Percentiles rank a stretch among this genome's conserved stretches.
phyloP scores from a whole-genome alignment of 2,888 invertebrate species.

The Acronicta leporina region DNA sequence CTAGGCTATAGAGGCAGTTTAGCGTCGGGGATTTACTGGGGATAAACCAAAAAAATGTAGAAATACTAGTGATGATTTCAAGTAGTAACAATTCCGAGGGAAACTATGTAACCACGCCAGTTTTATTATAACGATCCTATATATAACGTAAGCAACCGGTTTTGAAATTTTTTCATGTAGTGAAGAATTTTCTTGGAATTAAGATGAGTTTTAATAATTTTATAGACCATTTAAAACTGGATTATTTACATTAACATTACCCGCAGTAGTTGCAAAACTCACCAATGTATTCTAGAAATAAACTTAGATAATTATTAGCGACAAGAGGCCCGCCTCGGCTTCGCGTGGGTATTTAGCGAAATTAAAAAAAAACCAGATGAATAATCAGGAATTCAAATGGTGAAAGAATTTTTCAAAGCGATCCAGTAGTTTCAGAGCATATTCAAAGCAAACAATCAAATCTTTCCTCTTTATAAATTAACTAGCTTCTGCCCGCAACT shows the following conservation, averaged over 20 bases:
- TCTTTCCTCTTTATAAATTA: no score
- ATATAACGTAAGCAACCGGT: slow-evolving; percentile 49
- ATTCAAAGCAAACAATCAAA: no score
- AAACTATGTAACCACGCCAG: slow-evolving; percentile 26
- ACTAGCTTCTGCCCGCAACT: no score
- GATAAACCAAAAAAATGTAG: no score
- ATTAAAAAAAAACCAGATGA: no score
- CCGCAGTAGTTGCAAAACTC: slow-evolving; percentile 16
- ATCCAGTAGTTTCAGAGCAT: no score
- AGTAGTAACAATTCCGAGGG: slow-evolving; percentile 9
- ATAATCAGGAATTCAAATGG: no score
- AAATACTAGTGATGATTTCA: slow-evolving; percentile 15
- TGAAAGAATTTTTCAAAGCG: no score
- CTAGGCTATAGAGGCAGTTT: no score
- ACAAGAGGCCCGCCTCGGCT: no score
- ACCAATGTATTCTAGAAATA: slow-evolving; percentile 25
- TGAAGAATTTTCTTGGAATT: slow-evolving; percentile 46
- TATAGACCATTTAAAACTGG: slow-evolving; percentile 51
- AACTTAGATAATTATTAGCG: slow-evolving; percentile 1
- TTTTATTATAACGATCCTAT: slow-evolving; percentile 37
- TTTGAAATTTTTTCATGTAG: slow-evolving; percentile 26
- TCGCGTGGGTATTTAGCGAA: no score
- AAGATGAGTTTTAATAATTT: slow-evolving; percentile 42
- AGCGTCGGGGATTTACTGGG: no score
- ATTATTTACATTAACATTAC: slow-evolving; percentile 50